Evolutionary conservation across 2,797 vertebrate species (phyloP).

Genomic region (Hephaestus fuliginosus): DNA sequence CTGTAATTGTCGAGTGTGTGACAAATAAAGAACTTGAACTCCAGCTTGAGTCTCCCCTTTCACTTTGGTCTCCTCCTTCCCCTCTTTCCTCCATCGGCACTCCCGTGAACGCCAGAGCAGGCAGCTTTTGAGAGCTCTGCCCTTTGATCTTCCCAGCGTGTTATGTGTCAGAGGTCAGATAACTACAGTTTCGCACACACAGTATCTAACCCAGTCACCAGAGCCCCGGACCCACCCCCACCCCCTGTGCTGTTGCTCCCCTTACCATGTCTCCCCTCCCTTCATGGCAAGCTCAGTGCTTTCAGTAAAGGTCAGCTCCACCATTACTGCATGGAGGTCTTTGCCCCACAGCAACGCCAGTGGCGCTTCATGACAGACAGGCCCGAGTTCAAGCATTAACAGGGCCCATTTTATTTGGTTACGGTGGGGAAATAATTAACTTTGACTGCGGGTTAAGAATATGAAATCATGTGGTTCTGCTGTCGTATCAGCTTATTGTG

Average conservation of each 20-base stretch:
- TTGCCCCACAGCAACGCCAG: constrained; percentile 43
- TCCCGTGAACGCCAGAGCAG: constrained; percentile 61
- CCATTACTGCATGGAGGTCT: constrained; percentile 58
- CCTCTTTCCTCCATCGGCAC: constrained; percentile 5
- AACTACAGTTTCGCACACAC: constrained; percentile 79
- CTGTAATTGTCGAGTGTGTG: too few species aligned
- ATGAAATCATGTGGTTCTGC: not conserved
- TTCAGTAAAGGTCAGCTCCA: constrained; percentile 79
- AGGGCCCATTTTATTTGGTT: not conserved
- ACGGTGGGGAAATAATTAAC: not conserved
- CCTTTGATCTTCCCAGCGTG: constrained; percentile 76
- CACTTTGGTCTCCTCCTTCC: not conserved
- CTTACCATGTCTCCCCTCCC: constrained; percentile 53
- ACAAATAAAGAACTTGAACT: not conserved
- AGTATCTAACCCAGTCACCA: constrained; percentile 61
- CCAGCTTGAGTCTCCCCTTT: not conserved
- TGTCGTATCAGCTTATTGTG: not conserved
- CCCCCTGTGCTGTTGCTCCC: constrained; percentile 39
- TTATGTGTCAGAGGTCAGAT: constrained; percentile 80
- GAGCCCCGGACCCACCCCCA: constrained; percentile 52
- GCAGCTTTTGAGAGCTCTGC: constrained; percentile 58
- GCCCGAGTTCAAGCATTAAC: constrained; percentile 22
- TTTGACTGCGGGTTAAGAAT: not conserved
- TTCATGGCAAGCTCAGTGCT: constrained; percentile 58
- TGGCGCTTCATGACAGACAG: constrained; percentile 23